Percentiles rank a stretch among this genome's conserved stretches.
Evolutionary conservation across 2,888 invertebrate genomes (phyloP).

Genomic region (Pediacus dermestoides): DNA sequence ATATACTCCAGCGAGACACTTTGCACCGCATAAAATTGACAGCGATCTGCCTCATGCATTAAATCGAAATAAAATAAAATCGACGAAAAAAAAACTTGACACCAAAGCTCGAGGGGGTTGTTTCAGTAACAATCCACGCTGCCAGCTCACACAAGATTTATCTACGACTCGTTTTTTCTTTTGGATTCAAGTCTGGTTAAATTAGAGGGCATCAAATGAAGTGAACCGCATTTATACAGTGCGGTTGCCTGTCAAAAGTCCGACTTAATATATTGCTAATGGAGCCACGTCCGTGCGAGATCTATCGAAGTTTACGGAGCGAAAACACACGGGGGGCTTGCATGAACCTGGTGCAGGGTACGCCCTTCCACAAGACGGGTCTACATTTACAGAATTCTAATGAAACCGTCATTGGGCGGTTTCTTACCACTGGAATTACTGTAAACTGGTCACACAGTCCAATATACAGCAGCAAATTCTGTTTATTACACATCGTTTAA

Average conservation of each 20-base stretch:
- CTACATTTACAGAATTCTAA: too few relatives aligned
- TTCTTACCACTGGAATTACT: too few relatives aligned
- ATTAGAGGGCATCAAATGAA: constrained; percentile 1
- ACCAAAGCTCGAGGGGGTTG: too few relatives aligned
- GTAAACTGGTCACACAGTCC: too few relatives aligned
- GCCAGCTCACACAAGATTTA: too few relatives aligned
- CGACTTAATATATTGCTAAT: constrained; percentile 18
- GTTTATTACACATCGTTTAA: too few relatives aligned
- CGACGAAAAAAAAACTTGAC: too few relatives aligned
- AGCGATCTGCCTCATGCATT: too few relatives aligned
- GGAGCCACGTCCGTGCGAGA: constrained; percentile 16
- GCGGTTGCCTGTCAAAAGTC: constrained; percentile 10
- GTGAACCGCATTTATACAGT: constrained; percentile 1
- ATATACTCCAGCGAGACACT: constrained; percentile 3
- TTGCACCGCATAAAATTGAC: not conserved
- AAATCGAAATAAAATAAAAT: too few relatives aligned
- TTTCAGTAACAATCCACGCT: not conserved
- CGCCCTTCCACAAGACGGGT: too few relatives aligned
- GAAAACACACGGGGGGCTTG: not conserved
- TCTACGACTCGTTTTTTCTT: not conserved
- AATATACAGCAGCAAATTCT: too few relatives aligned
- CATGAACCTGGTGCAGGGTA: not conserved
- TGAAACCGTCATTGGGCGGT: too few relatives aligned
- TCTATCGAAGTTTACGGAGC: constrained; percentile 1
- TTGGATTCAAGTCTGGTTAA: not conserved